Evolutionary conservation across 2,888 invertebrate species (phyloP), one percentile per base, ranked within the genome.

Genomic region (Cetonia aurata): DNA sequence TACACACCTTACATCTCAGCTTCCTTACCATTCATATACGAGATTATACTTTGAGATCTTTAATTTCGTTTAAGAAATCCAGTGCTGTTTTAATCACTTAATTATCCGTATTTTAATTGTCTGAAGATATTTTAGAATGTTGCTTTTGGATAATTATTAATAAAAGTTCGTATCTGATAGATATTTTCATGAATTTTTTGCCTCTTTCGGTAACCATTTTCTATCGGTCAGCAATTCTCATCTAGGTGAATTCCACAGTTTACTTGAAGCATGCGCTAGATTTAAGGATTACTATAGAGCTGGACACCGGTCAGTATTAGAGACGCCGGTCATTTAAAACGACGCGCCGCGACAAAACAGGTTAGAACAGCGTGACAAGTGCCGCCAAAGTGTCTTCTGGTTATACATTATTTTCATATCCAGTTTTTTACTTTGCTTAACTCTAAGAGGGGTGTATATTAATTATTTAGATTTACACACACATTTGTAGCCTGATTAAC

Each of bases 281-380:
- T 55, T 60, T 57, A 52, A 56, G 53, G 31, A 17, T 41, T 48
- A 19, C 60, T 42, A 25, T 59, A 65, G 46, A 50, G 68, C 70
- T 75, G 78, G 78, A 78, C 78, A 76, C 66, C 76, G 78, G 78
- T 78, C 78, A 78, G 78, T 78, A 75, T 67, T 73, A 71, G 67
- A 71, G 73, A 60, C 66, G 69, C 67, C 73, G 72, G 74, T 74
- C 73, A 74, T 66, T 68, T 67, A 70, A 59, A 71, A 70, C 72
- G 72, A 75, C 73, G 72, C 72, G 48, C 72, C 56, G 57, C 19
- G 15, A 37, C 15, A 31, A 57, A 19, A 31, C 33, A 65, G 46
- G 33, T 37, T 42, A 52, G 9, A 52, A 17, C 59, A 25, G 55
- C 48, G 48, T 60, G 41, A 60, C 42, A 59, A 57, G 69, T 69